These are phyloP conservation scores for Nansenia antarctica DNA, from an alignment of 2,113 vertebrate genomes.

Conservation along the genomic window DNA sequence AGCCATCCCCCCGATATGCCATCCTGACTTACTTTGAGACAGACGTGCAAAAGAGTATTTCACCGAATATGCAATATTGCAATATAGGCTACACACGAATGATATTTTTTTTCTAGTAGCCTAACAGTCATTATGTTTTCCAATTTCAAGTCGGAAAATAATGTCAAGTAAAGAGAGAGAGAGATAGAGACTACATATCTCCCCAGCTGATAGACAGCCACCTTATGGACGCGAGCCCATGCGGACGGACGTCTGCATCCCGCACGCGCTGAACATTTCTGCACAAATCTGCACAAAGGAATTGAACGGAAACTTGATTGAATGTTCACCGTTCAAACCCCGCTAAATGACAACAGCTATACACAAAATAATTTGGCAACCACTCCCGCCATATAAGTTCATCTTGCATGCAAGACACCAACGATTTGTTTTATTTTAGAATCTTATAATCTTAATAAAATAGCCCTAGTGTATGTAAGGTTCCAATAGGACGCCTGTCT, in stretches of 20 bases:
- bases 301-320: slow-evolving; percentile 63
- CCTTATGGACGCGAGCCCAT: slow-evolving; percentile 66
- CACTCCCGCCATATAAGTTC: background rate
- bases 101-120: background rate
- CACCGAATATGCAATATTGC: too few species aligned
- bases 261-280: slow-evolving; percentile 47
- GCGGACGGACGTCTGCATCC: slow-evolving; percentile 69
- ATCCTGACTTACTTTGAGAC: background rate
- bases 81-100: too few species aligned
- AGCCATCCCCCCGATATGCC: too few species aligned
- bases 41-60: background rate
- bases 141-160: background rate
- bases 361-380: background rate
- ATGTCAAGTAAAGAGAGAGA: too few species aligned
- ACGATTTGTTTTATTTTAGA: background rate
- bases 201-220: slow-evolving; percentile 36
- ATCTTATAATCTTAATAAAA: too few species aligned
- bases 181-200: too few species aligned
- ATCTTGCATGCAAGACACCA: background rate
- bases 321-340: slow-evolving; percentile 30
- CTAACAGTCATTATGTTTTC: background rate
- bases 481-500: slow-evolving; percentile 24
- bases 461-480: too few species aligned
- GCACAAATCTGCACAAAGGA: slow-evolving; percentile 66
- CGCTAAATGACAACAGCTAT: background rate